These are phyloP conservation scores for Chelonus formosanus DNA, from an alignment of 2,888 invertebrate genomes.

Conservation along the genomic window DNA sequence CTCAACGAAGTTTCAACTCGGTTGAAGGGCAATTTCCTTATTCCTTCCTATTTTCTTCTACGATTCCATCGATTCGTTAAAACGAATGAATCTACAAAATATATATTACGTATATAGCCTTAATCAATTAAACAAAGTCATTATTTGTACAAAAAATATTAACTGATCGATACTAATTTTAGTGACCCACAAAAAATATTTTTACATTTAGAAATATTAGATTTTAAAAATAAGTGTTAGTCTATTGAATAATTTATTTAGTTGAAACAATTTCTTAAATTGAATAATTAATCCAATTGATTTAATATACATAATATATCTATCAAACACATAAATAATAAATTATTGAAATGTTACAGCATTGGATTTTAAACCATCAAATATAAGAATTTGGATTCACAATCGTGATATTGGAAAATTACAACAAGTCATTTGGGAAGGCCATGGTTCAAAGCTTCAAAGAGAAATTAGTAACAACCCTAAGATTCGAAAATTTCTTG, in stretches of 20 bases:
- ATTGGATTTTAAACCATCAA: slow-evolving; percentile 83
- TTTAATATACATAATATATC: too few species aligned
- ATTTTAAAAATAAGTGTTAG: too few species aligned
- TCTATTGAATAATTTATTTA: too few species aligned
- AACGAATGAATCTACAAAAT: neutral
- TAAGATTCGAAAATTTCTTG: slow-evolving; percentile 83
- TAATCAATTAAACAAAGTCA: too few species aligned
- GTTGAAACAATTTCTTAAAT: too few species aligned
- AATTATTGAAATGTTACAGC: slow-evolving; percentile 65
- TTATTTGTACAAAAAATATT: too few species aligned
- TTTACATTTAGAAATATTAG: too few species aligned
- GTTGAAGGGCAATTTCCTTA: slow-evolving; percentile 18
- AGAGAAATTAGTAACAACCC: slow-evolving; percentile 87
- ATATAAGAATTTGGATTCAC: slow-evolving; percentile 95
- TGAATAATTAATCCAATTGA: neutral
- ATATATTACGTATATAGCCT: too few species aligned
- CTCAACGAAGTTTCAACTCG: slow-evolving; percentile 6
- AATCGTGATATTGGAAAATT: slow-evolving; percentile 87
- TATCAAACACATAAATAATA: neutral
- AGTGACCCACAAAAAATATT: too few species aligned
- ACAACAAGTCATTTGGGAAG: slow-evolving; percentile 90
- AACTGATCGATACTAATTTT: too few species aligned
- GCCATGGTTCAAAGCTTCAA: slow-evolving; percentile 83
- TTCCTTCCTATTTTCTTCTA: neutral
- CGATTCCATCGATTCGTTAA: neutral